A percentile compares a stretch with the other conserved stretches of the same genome.
Evolutionary conservation across 30 jellyfish, hydroid and myxozoan species (phyloP).

Genomic region (Phacellophora camtschatica): DNA sequence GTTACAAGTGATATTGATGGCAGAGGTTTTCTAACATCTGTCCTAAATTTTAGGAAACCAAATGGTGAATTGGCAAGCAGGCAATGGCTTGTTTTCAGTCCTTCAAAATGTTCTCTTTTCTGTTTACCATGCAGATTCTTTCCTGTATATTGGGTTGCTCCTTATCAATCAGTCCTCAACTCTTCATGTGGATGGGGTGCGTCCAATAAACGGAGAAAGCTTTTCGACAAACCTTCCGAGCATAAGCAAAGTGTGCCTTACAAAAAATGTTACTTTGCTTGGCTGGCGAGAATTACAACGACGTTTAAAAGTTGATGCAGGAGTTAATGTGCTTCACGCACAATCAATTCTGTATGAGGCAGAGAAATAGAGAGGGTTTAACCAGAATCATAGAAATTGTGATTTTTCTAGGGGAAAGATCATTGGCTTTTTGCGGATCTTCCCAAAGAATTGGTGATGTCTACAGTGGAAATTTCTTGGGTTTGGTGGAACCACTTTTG

Average conservation of each 20-base stretch:
- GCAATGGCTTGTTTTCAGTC: too few species aligned
- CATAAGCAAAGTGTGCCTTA: not conserved
- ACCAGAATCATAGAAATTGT: not conserved
- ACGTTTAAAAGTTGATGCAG: not conserved
- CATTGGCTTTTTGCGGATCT: conserved; percentile 38
- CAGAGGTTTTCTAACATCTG: too few species aligned
- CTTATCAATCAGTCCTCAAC: too few species aligned
- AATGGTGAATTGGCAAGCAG: too few species aligned
- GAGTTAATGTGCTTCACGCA: not conserved
- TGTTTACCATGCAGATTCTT: too few species aligned
- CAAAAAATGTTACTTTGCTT: conserved; percentile 22
- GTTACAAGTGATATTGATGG: too few species aligned
- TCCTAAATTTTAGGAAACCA: too few species aligned
- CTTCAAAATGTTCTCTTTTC: too few species aligned
- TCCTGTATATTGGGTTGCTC: too few species aligned
- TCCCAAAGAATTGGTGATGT: conserved; percentile 35
- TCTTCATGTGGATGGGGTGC: too few species aligned
- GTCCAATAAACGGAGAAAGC: too few species aligned
- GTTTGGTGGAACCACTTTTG: not conserved
- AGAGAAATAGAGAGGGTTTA: conserved; percentile 1
- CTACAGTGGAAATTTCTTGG: conserved; percentile 29
- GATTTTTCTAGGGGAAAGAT: conserved; percentile 37
- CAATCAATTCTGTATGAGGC: conserved; percentile 1
- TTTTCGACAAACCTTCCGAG: too few species aligned
- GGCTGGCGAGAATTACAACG: conserved; percentile 26